Base-by-base conservation (phyloP, 2,888 invertebrate species). In the Temnothorax unifasciatus region DNA sequence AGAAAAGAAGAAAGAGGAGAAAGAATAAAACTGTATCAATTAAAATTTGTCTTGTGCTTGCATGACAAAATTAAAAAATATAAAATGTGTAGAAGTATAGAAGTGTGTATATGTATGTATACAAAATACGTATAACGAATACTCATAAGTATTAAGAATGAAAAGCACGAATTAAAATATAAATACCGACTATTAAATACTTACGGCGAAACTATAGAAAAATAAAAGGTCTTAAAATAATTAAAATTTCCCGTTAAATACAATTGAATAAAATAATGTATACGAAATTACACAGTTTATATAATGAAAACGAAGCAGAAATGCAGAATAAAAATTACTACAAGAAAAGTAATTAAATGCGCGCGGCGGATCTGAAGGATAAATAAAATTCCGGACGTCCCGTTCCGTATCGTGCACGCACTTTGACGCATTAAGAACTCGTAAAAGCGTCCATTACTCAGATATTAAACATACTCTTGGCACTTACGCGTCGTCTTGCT, bases 371-470 rank as follows among this genome's bases (percentile, higher is more conserved):
- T 81, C 66, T 66, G 47, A 50, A 47, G 61, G 68, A 69, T 76
- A 85, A 83, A 71, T 61, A 61, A 77, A 82, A 85, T 83, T 74
- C 82, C 76, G 82, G 71, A 69, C 57, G 77, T 57, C 77, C 15
- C 71, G 71, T 71, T 71, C 44, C 79, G 71, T 71, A 47, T 79
- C 79, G 47, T 57, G 59, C 79, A 89, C 86, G 85, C 89, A 89
- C 59, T 89, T 89, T 79, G 87, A 85, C 83, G 86, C 87, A 89
- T 87, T 89, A 89, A 89, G 79, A 84, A 87, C 83, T 87, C 87
- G 85, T 89, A 86, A 89, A 89, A 87, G 82, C 86, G 76, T 81
- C 86, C 89, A 89, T 87, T 86, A 89, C 82, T 81, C 34, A 15
- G 83, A 83, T 52, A 69, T 71, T 86, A 81, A 85, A 85, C 89